These are phyloP conservation scores for Macroglossus sobrinus DNA, from an alignment of 2,113 vertebrate genomes.

Conservation along the genomic window DNA sequence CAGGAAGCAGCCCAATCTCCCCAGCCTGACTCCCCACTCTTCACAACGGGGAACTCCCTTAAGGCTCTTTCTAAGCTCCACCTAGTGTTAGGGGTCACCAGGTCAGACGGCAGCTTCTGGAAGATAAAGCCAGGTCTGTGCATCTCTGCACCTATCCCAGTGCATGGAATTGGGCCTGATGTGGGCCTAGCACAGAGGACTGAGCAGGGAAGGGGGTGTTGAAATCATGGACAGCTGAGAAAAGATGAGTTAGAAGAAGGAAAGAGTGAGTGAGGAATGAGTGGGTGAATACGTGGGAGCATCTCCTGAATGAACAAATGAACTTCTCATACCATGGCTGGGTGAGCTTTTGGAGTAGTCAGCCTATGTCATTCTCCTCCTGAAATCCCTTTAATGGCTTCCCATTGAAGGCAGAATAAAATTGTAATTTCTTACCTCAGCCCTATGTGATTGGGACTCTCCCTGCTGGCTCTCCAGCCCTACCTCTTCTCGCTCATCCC, in stretches of 20 bases:
- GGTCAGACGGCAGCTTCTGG: background rate
- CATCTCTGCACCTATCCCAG: background rate
- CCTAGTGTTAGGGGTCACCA: background rate
- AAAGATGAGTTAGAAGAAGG: background rate
- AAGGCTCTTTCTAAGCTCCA: background rate
- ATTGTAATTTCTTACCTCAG: background rate
- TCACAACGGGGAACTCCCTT: background rate
- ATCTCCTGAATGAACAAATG: background rate
- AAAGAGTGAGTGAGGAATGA: background rate
- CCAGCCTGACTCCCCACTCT: too few relatives aligned
- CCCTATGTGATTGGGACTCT: too few relatives aligned
- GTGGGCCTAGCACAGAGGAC: background rate
- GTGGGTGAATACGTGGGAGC: fast-evolving
- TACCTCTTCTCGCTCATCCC: background rate
- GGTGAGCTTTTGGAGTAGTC: background rate
- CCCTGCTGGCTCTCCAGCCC: too few relatives aligned
- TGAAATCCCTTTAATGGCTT: background rate
- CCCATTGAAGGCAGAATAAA: background rate
- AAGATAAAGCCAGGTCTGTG: background rate
- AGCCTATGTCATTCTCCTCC: background rate
- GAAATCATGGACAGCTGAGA: background rate
- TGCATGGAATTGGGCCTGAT: background rate
- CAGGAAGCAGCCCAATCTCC: background rate
- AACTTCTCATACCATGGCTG: background rate
- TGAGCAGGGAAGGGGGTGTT: background rate